These are phyloP conservation scores for Leptura quadrifasciata DNA, from an alignment of 2,888 invertebrate genomes.

Conservation along the genomic window DNA sequence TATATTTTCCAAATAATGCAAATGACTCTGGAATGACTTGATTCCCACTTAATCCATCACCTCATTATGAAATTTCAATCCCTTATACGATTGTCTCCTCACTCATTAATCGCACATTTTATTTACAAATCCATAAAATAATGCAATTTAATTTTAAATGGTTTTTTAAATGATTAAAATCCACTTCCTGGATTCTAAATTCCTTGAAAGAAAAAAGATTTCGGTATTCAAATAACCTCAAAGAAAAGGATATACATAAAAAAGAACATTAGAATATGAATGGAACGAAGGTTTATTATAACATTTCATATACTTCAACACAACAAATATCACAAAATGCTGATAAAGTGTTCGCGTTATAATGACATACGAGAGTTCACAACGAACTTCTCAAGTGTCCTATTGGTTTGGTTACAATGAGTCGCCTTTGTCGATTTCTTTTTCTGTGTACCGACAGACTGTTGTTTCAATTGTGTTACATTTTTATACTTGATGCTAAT, in stretches of 20 bases:
- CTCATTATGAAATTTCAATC: no score
- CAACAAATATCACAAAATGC: constrained; percentile 35
- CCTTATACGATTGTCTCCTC: no score
- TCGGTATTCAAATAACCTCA: constrained; percentile 1
- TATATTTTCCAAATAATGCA: no score
- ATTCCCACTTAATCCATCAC: no score
- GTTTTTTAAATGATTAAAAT: neutral
- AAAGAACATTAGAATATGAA: constrained; percentile 26
- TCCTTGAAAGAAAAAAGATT: neutral
- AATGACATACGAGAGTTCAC: constrained; percentile 21
- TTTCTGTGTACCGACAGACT: constrained; percentile 24
- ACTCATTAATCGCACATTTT: no score
- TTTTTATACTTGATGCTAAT: constrained; percentile 19
- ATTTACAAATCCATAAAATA: no score
- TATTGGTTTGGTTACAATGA: constrained; percentile 35
- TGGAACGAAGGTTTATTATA: constrained; percentile 15
- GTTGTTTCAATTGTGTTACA: constrained; percentile 30
- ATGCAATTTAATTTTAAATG: no score
- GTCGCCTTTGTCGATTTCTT: constrained; percentile 31
- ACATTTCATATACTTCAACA: neutral
- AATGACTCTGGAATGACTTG: no score
- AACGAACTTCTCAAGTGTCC: constrained; percentile 43
- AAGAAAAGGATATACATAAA: constrained; percentile 5
- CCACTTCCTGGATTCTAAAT: neutral
- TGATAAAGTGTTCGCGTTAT: constrained; percentile 28